These are phyloP conservation scores for Micrasema minimum DNA, from an alignment of 1,140 invertebrate genomes.

Conservation along the genomic window DNA sequence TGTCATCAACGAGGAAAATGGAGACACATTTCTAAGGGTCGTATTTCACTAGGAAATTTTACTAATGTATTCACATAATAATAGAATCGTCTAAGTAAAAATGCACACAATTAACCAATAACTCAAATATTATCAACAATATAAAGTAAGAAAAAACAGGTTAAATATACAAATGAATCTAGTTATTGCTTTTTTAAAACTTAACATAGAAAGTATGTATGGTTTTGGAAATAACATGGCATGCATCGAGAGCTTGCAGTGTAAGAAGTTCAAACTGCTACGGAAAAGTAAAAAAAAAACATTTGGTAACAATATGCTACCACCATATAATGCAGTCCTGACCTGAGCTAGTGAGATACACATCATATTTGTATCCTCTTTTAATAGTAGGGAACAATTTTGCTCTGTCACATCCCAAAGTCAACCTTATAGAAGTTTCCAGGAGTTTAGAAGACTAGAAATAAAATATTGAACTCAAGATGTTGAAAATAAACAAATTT, in stretches of 20 bases:
- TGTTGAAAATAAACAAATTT: not conserved
- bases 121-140: too few relatives aligned
- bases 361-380: conserved; percentile 83
- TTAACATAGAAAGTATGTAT: too few relatives aligned
- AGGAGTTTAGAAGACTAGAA: conserved; percentile 74
- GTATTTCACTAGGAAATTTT: too few relatives aligned
- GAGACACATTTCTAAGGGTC: too few relatives aligned
- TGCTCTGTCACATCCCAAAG: conserved; percentile 78
- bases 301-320: conserved; percentile 36
- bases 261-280: conserved; percentile 17
- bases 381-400: conserved; percentile 86
- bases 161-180: too few relatives aligned
- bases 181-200: too few relatives aligned
- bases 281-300: conserved; percentile 32
- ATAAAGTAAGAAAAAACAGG: too few relatives aligned
- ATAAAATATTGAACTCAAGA: conserved; percentile 54
- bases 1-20: too few relatives aligned
- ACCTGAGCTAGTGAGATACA: conserved; percentile 90
- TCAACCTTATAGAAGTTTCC: conserved; percentile 78
- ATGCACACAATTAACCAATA: too few relatives aligned
- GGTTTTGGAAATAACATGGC: conserved; percentile 6
- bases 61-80: too few relatives aligned
- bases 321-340: conserved; percentile 55
- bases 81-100: too few relatives aligned
- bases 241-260: conserved; percentile 10